phyloP scores from a whole-genome alignment of 2,888 invertebrate species.

The Empis stercorea region DNA sequence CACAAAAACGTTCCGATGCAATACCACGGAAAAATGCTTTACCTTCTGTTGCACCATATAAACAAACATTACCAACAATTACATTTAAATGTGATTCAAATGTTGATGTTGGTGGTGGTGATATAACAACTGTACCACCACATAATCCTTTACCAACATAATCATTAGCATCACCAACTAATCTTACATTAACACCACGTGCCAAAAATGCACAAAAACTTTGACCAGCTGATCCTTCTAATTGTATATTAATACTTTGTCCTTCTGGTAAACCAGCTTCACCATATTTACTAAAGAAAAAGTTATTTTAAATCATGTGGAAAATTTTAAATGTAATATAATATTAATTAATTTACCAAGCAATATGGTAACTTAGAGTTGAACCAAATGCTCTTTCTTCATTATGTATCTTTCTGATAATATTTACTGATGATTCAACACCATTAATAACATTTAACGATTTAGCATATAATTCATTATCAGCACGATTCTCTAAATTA shows the following conservation, averaged over 20 bases:
- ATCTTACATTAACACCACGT: constrained; percentile 73
- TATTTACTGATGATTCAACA: constrained; percentile 48
- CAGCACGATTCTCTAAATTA: constrained; percentile 70
- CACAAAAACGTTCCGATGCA: constrained; percentile 96
- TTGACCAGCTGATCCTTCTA: constrained; percentile 93
- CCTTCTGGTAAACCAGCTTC: constrained; percentile 75
- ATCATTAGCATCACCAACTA: constrained; percentile 97
- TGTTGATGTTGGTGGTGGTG: constrained; percentile 72
- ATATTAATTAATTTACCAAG: constrained; percentile 48
- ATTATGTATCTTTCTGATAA: constrained; percentile 74
- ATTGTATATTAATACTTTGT: constrained; percentile 60
- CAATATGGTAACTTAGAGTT: constrained; percentile 88
- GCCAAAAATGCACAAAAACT: constrained; percentile 97
- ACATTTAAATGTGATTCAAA: constrained; percentile 91
- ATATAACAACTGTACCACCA: constrained; percentile 87
- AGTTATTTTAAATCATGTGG: too few relatives aligned
- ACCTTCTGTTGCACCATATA: constrained; percentile 95
- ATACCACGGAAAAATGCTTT: constrained; percentile 90
- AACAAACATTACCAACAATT: constrained; percentile 94
- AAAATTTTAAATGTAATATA: too few relatives aligned
- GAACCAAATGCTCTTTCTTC: constrained; percentile 87
- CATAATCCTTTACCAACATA: constrained; percentile 95
- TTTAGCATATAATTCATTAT: constrained; percentile 69
- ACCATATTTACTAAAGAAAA: constrained; percentile 57
- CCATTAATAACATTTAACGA: constrained; percentile 64